Base-by-base conservation (phyloP, 2,113 vertebrate species). In the Anser cygnoides region DNA sequence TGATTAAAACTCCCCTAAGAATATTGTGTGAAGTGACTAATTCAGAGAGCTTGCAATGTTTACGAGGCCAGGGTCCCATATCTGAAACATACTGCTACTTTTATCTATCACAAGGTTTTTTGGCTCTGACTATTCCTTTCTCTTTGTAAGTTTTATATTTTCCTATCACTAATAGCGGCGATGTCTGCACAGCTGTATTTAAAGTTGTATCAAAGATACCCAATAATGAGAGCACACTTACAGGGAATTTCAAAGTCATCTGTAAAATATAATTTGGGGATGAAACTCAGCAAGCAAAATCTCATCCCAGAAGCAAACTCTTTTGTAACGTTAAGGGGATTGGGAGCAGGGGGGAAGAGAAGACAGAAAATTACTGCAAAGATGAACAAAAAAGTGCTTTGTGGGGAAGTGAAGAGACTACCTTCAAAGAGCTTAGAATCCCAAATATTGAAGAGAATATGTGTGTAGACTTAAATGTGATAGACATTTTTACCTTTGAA, bases 351-450 rank as follows among this genome's bases (percentile, higher is more conserved):
- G 57, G 43, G 58, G 66, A 23, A 90, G 21, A 92, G n/a, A 96
- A 91, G 55, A 83, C 67, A 94, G 91, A 91, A 94, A 97, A 96
- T 92, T 95, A 92, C 89, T 96, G 89, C 7, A 13, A 94, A 94
- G 71, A 55, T 92, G 95, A 96, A 96, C 92, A 96, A 95, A 94
- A 97, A 96, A 84, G 93, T 89, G 89, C 90, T 94, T 96, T 96
- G 87, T 91, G 74, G 89, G 91, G 92, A 93, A 93, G 92, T 95
- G 95, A 87, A 96, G 74, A 96, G 94, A 95, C 73, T 95, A 75
- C 52, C 74, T 95, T 97, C 96, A 96, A 96, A 96, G 93, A 82
- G 20, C 35, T 95, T 87, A 82, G 86, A 95, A 93, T 93, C 74
- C 94, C 74, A 90, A 96, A 97, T 77, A 91, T 80, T 90, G 90